phyloP scores from a whole-genome alignment of 2,888 invertebrate genomes.

The Esperia sulphurella region DNA sequence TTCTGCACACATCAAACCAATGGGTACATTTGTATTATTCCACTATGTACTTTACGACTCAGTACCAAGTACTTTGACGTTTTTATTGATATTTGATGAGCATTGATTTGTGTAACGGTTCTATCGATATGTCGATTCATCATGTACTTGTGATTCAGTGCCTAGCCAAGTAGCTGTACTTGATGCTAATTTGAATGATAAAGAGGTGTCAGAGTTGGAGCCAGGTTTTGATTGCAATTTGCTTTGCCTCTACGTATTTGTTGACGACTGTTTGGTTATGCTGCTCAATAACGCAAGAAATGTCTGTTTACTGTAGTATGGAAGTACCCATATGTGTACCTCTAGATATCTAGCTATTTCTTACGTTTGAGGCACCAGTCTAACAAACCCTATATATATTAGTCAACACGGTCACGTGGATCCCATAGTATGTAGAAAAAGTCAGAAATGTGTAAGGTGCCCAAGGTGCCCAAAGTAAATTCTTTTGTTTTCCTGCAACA shows the following conservation, averaged over 20 bases:
- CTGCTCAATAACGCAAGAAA: neutral
- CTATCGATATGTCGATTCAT: constrained; percentile 2
- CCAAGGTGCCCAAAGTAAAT: too few species aligned
- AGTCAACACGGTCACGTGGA: too few species aligned
- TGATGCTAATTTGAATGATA: constrained; percentile 6
- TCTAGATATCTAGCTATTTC: too few species aligned
- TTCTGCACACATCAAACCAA: neutral
- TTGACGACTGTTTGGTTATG: neutral
- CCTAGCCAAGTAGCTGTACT: constrained; percentile 5
- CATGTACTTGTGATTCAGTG: neutral
- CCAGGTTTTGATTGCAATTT: constrained; percentile 6
- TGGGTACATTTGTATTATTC: neutral
- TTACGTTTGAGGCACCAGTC: too few species aligned
- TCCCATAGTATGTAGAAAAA: too few species aligned
- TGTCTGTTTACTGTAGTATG: neutral
- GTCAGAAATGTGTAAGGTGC: too few species aligned
- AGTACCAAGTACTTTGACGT: neutral
- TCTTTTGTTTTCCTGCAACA: too few species aligned
- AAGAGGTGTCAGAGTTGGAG: constrained; percentile 1
- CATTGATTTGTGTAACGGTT: constrained; percentile 6
- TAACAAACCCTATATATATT: too few species aligned
- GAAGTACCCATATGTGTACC: too few species aligned
- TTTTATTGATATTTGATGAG: neutral
- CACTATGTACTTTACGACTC: neutral
- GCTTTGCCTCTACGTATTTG: neutral